phyloP scores from a whole-genome alignment of 2,113 vertebrate species.

The Paedocypris sp. region DNA sequence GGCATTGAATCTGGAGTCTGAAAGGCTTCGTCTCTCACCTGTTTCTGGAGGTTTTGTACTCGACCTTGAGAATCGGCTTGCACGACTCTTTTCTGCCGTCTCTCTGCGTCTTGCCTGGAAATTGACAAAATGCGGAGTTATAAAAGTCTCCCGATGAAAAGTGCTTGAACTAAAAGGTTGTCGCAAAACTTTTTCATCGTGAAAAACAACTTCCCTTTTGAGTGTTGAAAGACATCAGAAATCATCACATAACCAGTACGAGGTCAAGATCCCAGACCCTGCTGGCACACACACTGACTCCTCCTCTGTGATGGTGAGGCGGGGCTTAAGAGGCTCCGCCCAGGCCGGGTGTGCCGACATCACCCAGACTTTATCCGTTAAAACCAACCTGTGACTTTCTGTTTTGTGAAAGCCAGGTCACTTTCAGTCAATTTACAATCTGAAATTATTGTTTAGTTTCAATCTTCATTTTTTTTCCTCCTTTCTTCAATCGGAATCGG shows the following conservation, averaged over 20 bases:
- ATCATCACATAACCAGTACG: slow-evolving; percentile 4
- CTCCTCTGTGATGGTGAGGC: slow-evolving; percentile 8
- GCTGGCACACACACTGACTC: slow-evolving; percentile 3
- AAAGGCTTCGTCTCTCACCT: slow-evolving; percentile 66
- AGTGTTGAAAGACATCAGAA: too few species aligned
- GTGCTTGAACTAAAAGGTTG: too few species aligned
- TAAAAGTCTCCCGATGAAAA: neutral
- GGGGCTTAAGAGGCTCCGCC: neutral
- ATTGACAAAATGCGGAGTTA: neutral
- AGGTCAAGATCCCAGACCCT: neutral
- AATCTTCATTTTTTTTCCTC: too few species aligned
- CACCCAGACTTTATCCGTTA: too few species aligned
- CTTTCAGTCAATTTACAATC: too few species aligned
- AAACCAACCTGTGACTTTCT: too few species aligned
- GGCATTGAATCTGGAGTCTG: too few species aligned
- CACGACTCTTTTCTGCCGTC: slow-evolving; percentile 93
- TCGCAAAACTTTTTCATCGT: neutral
- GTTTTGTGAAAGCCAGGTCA: too few species aligned
- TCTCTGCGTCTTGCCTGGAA: slow-evolving; percentile 80
- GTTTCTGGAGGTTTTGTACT: slow-evolving; percentile 89
- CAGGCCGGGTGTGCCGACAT: too few species aligned
- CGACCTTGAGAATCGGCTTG: slow-evolving; percentile 96
- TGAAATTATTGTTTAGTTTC: too few species aligned
- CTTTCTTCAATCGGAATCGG: too few species aligned
- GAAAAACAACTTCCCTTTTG: neutral